These are phyloP conservation scores for Scortum barcoo DNA, from an alignment of 2,113 vertebrate genomes.

Conservation along the genomic window DNA sequence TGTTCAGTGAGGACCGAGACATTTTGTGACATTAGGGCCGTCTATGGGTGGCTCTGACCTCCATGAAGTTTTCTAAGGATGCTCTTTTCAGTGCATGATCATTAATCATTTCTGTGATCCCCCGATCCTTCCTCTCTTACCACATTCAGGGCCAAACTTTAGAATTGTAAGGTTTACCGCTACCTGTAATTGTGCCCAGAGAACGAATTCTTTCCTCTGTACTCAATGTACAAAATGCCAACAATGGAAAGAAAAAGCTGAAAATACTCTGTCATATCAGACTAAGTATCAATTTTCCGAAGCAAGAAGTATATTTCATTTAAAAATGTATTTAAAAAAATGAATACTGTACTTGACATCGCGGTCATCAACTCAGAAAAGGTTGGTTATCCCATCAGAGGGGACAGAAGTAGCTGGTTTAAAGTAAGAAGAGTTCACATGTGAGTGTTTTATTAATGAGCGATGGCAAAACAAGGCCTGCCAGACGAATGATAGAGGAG, in stretches of 20 bases:
- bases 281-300: background rate
- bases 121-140: background rate
- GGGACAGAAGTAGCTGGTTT: background rate
- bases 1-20: background rate
- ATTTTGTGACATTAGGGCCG: background rate
- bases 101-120: background rate
- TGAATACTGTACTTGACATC: no score
- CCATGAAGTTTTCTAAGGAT: background rate
- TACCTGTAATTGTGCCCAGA: no score
- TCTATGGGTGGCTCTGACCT: background rate
- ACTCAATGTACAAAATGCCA: background rate
- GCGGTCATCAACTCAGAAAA: background rate
- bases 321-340: no score
- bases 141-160: background rate
- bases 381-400: background rate
- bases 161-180: background rate
- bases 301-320: background rate
- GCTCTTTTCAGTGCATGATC: background rate
- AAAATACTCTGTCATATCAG: background rate
- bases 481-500: no score
- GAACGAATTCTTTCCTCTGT: background rate
- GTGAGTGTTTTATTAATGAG: no score
- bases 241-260: background rate
- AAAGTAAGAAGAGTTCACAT: no score
- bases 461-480: no score